phyloP scores from a whole-genome alignment of 1,140 invertebrate genomes.

The Saccostrea glomerata region DNA sequence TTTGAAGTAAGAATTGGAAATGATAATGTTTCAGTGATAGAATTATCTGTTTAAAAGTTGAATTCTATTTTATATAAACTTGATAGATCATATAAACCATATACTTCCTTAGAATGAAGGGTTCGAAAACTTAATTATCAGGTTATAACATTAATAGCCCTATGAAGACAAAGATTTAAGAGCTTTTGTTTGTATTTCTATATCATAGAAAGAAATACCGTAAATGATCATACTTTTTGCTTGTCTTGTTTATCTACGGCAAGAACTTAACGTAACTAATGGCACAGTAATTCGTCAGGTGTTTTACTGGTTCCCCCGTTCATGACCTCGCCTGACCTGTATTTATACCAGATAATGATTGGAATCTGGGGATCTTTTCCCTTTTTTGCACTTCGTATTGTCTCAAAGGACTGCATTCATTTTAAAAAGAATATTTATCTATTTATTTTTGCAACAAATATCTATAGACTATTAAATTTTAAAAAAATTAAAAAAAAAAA shows the following conservation, averaged over 20 bases:
- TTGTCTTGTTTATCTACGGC: too few species aligned
- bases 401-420: not conserved
- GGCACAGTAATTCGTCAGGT: not conserved
- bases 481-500: too few species aligned
- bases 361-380: too few species aligned
- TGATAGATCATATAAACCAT: not conserved
- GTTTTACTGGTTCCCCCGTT: not conserved
- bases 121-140: not conserved
- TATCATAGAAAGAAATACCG: not conserved
- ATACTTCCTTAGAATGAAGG: not conserved
- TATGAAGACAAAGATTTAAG: not conserved
- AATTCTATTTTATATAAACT: too few species aligned
- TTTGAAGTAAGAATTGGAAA: not conserved
- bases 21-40: too few species aligned
- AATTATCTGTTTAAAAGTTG: too few species aligned
- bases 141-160: not conserved
- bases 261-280: not conserved
- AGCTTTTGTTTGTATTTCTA: constrained; percentile 15
- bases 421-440: too few species aligned
- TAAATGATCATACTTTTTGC: not conserved
- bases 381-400: not conserved
- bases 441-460: not conserved
- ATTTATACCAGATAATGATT: not conserved
- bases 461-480: too few species aligned
- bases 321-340: not conserved